phyloP scores from a whole-genome alignment of 2,113 vertebrate genomes.

The Sphaerodactylus townsendi region DNA sequence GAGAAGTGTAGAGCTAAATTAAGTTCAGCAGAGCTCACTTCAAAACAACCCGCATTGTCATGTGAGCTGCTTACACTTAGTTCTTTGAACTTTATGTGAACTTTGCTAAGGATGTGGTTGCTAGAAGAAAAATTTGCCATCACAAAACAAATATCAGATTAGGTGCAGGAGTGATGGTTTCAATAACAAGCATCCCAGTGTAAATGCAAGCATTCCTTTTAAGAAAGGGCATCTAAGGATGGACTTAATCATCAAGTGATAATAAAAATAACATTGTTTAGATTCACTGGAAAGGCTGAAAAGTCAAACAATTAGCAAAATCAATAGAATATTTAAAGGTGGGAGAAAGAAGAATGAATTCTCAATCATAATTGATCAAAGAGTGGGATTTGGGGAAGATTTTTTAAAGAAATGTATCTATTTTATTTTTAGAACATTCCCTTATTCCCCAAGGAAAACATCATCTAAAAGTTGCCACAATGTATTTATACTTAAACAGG shows the following conservation, averaged over 20 bases:
- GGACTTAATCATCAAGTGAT: neutral
- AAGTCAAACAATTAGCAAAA: constrained; percentile 7
- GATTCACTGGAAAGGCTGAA: constrained; percentile 3
- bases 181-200: neutral
- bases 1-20: constrained; percentile 38
- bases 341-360: neutral
- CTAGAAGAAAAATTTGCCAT: neutral
- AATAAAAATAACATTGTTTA: constrained; percentile 26
- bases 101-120: neutral
- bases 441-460: neutral
- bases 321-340: neutral
- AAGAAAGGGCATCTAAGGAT: neutral
- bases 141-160: constrained; percentile 11
- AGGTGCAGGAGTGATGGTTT: constrained; percentile 4
- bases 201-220: constrained; percentile 13
- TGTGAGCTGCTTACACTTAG: neutral
- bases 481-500: neutral
- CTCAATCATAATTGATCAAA: constrained; percentile 2
- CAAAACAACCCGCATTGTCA: constrained; percentile 36
- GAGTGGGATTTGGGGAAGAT: neutral
- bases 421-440: neutral
- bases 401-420: neutral
- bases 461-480: neutral
- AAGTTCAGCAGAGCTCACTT: constrained; percentile 41
- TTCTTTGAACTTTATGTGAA: constrained; percentile 5